Percentiles rank a stretch among this genome's conserved stretches.
These are phyloP conservation scores for Notodonta ziczac DNA, from an alignment of 2,888 invertebrate species.

Conservation along the genomic window DNA sequence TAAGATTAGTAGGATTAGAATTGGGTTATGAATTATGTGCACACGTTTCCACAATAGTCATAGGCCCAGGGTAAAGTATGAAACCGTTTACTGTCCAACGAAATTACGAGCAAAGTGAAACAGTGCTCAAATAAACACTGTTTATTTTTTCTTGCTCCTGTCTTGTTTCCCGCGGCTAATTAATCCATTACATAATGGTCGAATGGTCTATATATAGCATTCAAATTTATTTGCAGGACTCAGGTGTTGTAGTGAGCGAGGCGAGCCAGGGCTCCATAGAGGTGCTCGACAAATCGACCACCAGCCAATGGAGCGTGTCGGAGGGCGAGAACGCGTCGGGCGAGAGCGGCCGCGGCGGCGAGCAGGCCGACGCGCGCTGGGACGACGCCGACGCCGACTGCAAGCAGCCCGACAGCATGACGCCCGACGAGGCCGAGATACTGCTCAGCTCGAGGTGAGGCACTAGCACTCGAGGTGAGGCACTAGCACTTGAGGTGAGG, in stretches of 20 bases:
- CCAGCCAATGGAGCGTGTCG: conserved; percentile 83
- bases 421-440: conserved; percentile 94
- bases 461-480: conserved; percentile 81
- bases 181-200: too few relatives aligned
- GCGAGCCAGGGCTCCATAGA: conserved; percentile 83
- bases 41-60: too few relatives aligned
- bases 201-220: too few relatives aligned
- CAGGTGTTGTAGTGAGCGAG: conserved; percentile 82
- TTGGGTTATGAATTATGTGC: too few relatives aligned
- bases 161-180: too few relatives aligned
- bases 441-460: conserved; percentile 92
- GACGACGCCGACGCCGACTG: conserved; percentile 56
- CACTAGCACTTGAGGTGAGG: conserved; percentile 89
- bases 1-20: too few relatives aligned
- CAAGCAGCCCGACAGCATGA: conserved; percentile 86
- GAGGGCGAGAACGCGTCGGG: conserved; percentile 81
- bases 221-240: conserved; percentile 61
- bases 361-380: conserved; percentile 46
- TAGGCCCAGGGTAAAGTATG: too few relatives aligned
- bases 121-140: too few relatives aligned
- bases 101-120: too few relatives aligned
- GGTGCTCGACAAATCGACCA: conserved; percentile 84
- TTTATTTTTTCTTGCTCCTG: too few relatives aligned
- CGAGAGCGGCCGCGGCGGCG: conserved; percentile 64
- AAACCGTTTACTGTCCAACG: too few relatives aligned